phyloP scores from a whole-genome alignment of 2,888 invertebrate genomes.

The Muschampia plurimacula region DNA sequence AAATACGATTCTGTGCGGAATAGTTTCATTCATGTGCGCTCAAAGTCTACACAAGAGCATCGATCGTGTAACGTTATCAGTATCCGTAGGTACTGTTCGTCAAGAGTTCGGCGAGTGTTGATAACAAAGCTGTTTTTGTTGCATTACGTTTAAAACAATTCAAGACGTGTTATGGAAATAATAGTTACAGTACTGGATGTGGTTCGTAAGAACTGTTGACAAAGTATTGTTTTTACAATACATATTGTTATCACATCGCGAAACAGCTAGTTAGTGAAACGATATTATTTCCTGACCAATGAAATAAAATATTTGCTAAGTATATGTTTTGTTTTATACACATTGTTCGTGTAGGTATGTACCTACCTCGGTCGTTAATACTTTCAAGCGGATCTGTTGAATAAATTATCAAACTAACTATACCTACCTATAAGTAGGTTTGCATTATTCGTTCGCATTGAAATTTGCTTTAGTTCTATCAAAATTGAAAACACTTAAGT shows the following conservation, averaged over 20 bases:
- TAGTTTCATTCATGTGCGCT: conserved; percentile 58
- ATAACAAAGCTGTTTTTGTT: conserved; percentile 25
- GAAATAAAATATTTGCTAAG: background rate
- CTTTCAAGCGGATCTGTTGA: conserved; percentile 12
- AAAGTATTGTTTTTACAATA: background rate
- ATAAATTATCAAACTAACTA: conserved; percentile 11
- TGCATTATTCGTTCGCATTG: conserved; percentile 18
- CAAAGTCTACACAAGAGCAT: conserved; percentile 54
- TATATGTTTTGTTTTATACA: background rate
- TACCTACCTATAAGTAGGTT: background rate
- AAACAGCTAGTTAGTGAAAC: background rate
- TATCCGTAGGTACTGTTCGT: conserved; percentile 32
- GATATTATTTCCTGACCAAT: background rate
- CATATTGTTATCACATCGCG: background rate
- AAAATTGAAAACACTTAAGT: background rate
- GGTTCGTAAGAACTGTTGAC: background rate
- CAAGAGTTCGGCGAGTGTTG: conserved; percentile 15
- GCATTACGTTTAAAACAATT: conserved; percentile 2
- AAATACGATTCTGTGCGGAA: conserved; percentile 54
- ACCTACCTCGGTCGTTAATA: conserved; percentile 1
- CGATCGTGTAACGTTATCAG: conserved; percentile 60
- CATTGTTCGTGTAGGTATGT: background rate
- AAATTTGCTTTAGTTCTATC: conserved; percentile 11
- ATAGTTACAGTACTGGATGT: background rate
- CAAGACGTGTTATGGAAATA: conserved; percentile 9